Evolutionary conservation across 2,797 vertebrate species (phyloP).

Genomic region (Molossus alvarezi): DNA sequence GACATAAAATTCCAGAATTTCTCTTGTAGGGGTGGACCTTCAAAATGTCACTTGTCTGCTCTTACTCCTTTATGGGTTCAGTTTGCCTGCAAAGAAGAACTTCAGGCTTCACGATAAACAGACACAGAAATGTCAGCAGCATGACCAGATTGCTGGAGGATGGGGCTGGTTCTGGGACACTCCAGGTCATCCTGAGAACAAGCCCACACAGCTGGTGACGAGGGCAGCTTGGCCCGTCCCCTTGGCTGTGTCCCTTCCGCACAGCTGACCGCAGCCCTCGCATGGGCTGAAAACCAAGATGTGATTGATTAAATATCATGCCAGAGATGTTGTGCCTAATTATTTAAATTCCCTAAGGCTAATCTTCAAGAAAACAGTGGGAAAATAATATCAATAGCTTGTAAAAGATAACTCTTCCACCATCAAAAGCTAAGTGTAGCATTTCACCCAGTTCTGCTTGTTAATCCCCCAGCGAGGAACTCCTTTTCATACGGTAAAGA

Average conservation of each 20-base stretch:
- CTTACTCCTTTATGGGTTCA: background rate
- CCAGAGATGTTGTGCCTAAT: conserved; percentile 87
- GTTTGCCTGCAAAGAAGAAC: conserved; percentile 39
- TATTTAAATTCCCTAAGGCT: conserved; percentile 86
- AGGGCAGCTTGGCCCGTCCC: background rate
- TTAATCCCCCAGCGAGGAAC: conserved; percentile 76
- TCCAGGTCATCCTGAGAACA: background rate
- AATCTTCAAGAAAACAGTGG: conserved; percentile 80
- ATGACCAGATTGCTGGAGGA: background rate
- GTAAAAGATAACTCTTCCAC: conserved; percentile 84
- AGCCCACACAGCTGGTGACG: background rate
- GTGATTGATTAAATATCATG: conserved; percentile 81
- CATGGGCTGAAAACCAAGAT: conserved; percentile 78
- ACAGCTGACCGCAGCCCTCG: conserved; percentile 69
- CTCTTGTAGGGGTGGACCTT: background rate
- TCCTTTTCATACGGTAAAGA: conserved; percentile 79
- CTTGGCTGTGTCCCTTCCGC: conserved; percentile 54
- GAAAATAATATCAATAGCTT: conserved; percentile 84
- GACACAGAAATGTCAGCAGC: background rate
- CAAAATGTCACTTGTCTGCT: background rate
- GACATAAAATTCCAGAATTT: conserved; percentile 1
- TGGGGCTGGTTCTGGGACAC: background rate
- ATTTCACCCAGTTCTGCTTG: conserved; percentile 84
- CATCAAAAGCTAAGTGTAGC: conserved; percentile 86
- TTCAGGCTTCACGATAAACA: background rate